phyloP scores from a whole-genome alignment of 2,113 vertebrate species.

The Tenrec ecaudatus region DNA sequence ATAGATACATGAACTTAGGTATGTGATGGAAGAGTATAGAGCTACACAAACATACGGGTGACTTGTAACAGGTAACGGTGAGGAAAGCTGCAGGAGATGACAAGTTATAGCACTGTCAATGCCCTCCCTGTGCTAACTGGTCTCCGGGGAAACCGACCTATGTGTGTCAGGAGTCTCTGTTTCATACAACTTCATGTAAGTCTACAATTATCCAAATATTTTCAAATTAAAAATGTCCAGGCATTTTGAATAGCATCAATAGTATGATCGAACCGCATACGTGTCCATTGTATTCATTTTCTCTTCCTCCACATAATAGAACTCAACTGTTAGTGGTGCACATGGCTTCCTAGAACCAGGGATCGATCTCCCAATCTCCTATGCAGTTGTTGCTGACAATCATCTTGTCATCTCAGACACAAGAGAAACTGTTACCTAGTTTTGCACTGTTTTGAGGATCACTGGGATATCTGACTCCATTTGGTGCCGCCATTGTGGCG shows the following conservation, averaged over 20 bases:
- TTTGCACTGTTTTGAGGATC: neutral
- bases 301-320: neutral
- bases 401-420: neutral
- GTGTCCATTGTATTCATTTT: neutral
- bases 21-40: neutral
- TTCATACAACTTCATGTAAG: conserved; percentile 21
- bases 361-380: neutral
- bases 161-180: neutral
- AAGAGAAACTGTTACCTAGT: too few relatives aligned
- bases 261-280: neutral
- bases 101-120: neutral
- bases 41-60: neutral
- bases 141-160: too few relatives aligned
- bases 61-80: neutral
- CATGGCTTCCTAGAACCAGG: neutral
- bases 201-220: neutral
- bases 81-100: neutral
- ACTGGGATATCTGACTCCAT: neutral
- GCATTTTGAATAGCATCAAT: conserved; percentile 21
- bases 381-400: neutral
- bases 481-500: neutral
- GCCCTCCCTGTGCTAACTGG: conserved; percentile 8
- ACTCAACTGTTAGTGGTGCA: neutral
- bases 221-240: neutral
- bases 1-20: neutral